Percentiles rank a stretch among this genome's conserved stretches.
Evolutionary conservation across 2,113 vertebrate genomes (phyloP).

Genomic region (Hydropotes inermis): DNA sequence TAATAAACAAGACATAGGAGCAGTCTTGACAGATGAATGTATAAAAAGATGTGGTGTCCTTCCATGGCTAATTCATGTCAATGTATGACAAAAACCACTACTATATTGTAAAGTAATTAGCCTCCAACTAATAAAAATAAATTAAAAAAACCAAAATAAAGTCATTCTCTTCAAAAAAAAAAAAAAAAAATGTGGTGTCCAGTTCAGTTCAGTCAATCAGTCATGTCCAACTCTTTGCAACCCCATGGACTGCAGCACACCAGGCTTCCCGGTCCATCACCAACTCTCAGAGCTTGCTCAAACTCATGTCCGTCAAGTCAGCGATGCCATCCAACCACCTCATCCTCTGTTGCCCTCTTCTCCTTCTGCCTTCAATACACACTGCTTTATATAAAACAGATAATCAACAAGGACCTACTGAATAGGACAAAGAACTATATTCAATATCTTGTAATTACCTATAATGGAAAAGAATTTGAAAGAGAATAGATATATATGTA

Average conservation of each 20-base stretch:
- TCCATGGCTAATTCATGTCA: too few species aligned
- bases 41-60: neutral
- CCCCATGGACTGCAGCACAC: neutral
- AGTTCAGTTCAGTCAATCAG: neutral
- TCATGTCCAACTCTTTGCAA: neutral
- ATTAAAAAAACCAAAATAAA: too few species aligned
- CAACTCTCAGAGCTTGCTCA: neutral
- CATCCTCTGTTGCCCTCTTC: neutral
- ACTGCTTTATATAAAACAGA: neutral
- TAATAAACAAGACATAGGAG: neutral
- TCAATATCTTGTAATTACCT: neutral
- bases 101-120: too few species aligned
- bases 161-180: too few species aligned
- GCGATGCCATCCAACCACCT: neutral
- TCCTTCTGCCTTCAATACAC: neutral
- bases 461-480: neutral
- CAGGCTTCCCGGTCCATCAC: neutral
- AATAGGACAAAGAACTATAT: neutral
- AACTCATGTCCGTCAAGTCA: neutral
- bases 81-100: too few species aligned
- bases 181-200: neutral
- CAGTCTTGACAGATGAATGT: neutral
- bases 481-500: neutral
- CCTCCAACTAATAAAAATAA: too few species aligned
- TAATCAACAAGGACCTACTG: neutral